Percentiles rank a stretch among this genome's conserved stretches.
Evolutionary conservation across 2,888 invertebrate species (phyloP).

Genomic region (Caenorhabditis sulstoni): DNA sequence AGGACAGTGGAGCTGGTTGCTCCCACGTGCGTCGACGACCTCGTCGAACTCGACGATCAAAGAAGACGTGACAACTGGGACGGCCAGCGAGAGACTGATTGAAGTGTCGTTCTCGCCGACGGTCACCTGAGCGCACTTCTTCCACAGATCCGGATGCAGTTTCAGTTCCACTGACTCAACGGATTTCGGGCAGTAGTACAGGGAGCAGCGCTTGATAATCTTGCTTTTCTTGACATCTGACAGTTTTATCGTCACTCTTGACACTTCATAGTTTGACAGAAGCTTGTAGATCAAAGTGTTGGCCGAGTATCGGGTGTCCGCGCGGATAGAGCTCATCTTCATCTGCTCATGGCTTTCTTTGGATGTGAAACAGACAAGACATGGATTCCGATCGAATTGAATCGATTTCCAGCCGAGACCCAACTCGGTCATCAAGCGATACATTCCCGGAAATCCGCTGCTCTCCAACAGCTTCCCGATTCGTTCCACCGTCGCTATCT

Average conservation of each 20-base stretch:
- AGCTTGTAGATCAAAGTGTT: constrained; percentile 97
- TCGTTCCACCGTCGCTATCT: constrained; percentile 49
- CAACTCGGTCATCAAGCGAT: constrained; percentile 54
- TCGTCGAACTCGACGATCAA: constrained; percentile 98
- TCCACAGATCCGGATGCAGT: constrained; percentile 88
- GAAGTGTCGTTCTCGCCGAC: constrained; percentile 41
- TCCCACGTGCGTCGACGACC: constrained; percentile 95
- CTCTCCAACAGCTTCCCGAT: constrained; percentile 28
- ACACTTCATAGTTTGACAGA: constrained; percentile 90
- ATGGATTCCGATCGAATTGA: constrained; percentile 90
- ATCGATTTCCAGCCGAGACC: constrained; percentile 66
- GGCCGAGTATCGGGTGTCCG: constrained; percentile 97
- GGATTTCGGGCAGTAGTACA: constrained; percentile 94
- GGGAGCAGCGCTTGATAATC: constrained; percentile 89
- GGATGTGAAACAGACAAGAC: constrained; percentile 88
- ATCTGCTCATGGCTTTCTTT: constrained; percentile 56
- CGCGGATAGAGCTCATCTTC: constrained; percentile 68
- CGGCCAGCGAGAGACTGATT: constrained; percentile 58
- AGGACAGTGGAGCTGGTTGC: constrained; percentile 82
- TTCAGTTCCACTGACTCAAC: constrained; percentile 97
- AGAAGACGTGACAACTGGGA: constrained; percentile 96
- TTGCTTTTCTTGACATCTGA: constrained; percentile 96
- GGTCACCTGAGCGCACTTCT: constrained; percentile 92
- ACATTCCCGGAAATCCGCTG: constrained; percentile 55
- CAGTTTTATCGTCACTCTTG: constrained; percentile 91